Conservation (phyloP, 2,888 invertebrate species). For the Ellobium chinense region DNA sequence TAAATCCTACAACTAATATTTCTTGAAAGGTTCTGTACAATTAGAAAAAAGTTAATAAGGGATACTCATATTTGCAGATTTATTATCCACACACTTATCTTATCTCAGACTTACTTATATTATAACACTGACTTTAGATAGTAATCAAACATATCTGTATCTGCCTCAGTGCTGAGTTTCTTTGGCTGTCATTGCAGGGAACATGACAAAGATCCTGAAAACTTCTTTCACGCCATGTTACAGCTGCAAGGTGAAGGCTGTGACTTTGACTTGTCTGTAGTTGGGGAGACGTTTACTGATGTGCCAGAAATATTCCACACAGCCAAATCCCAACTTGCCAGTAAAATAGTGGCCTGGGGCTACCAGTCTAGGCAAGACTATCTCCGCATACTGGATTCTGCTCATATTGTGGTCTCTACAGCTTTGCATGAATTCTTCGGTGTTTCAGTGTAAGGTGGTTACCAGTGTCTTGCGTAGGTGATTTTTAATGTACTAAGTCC, state of each 20-base stretch:
- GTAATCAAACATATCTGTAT: too few species aligned
- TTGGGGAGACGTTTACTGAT: conserved; percentile 83
- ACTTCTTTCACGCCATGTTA: conserved; percentile 82
- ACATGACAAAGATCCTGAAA: conserved; percentile 85
- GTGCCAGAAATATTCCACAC: conserved; percentile 83
- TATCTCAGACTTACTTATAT: too few species aligned
- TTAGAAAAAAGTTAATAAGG: too few species aligned
- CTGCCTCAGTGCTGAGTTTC: background rate
- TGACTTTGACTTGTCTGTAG: conserved; percentile 83
- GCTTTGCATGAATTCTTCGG: conserved; percentile 89
- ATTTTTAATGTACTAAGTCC: background rate
- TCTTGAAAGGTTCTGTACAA: too few species aligned
- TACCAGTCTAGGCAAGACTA: conserved; percentile 83
- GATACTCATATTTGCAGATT: too few species aligned
- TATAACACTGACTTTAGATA: too few species aligned
- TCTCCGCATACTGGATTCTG: conserved; percentile 81
- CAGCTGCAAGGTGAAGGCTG: conserved; percentile 79
- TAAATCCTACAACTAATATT: too few species aligned
- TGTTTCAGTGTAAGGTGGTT: conserved; percentile 84
- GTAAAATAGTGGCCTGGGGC: conserved; percentile 83
- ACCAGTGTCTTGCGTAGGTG: too few species aligned
- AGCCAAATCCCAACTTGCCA: conserved; percentile 79
- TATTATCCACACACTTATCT: too few species aligned
- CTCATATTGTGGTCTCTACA: conserved; percentile 86
- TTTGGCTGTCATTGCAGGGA: background rate